A percentile compares a stretch with the other conserved stretches of the same genome.
Evolutionary conservation across 2,113 vertebrate genomes (phyloP).

Genomic region (Eudyptes chrysolophus): DNA sequence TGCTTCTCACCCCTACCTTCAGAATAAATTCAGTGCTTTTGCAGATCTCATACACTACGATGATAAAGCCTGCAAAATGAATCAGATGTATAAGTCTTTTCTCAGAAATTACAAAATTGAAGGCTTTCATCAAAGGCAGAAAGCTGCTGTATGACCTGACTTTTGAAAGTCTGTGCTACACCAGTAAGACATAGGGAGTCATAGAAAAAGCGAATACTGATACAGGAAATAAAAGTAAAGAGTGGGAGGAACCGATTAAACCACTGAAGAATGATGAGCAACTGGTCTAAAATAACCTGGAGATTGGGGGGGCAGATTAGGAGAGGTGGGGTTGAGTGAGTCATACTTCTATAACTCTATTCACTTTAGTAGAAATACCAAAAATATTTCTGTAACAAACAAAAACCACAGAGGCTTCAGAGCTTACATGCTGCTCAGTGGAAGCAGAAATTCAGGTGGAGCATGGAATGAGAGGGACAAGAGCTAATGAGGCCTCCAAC

Average conservation of each 20-base stretch:
- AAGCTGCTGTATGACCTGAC: background rate
- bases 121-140: background rate
- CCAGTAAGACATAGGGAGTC: background rate
- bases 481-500: background rate
- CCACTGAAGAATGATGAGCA: background rate
- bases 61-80: background rate
- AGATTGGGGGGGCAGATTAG: background rate
- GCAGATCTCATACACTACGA: background rate
- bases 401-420: background rate
- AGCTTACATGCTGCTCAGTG: background rate
- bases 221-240: background rate
- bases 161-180: background rate
- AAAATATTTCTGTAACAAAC: background rate
- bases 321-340: background rate
- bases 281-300: background rate
- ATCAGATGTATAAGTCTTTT: background rate
- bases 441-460: background rate
- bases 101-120: background rate
- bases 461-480: background rate
- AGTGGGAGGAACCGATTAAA: background rate
- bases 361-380: background rate
- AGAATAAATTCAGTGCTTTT: background rate
- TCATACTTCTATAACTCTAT: background rate
- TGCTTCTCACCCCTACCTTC: background rate
- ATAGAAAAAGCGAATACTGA: background rate